Conservation (phyloP, 2,113 vertebrate genomes). For the Poecilia latipinna region DNA sequence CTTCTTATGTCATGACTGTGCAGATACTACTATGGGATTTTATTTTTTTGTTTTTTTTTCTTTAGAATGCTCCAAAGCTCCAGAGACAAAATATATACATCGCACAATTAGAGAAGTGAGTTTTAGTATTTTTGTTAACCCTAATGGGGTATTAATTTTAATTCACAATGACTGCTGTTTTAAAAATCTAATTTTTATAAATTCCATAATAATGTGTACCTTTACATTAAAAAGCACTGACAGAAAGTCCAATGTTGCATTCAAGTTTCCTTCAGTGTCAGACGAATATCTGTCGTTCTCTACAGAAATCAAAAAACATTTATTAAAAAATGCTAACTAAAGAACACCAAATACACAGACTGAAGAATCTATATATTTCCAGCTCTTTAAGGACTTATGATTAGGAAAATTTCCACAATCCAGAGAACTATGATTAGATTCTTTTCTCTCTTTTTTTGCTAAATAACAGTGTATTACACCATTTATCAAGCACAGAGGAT, state of each 20-base stretch:
- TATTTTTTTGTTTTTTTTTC: neutral
- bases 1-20: constrained; percentile 6
- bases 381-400: constrained; percentile 73
- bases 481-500: constrained; percentile 79
- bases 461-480: constrained; percentile 83
- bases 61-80: neutral
- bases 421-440: constrained; percentile 76
- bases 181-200: neutral
- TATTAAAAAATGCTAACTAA: neutral
- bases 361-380: constrained; percentile 15
- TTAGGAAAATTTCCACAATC: constrained; percentile 71
- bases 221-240: neutral
- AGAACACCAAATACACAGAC: constrained; percentile 13
- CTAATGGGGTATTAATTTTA: neutral
- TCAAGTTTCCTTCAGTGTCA: neutral
- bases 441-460: constrained; percentile 66
- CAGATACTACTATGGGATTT: constrained; percentile 25
- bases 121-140: no score
- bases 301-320: neutral
- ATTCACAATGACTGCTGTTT: neutral
- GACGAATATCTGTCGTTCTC: neutral
- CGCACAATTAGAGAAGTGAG: neutral
- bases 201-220: neutral
- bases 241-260: neutral
- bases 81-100: neutral